Evolutionary conservation across 2,113 vertebrate genomes (phyloP).

Genomic region (crab-eating macaque (Macaca fascicularis)): DNA sequence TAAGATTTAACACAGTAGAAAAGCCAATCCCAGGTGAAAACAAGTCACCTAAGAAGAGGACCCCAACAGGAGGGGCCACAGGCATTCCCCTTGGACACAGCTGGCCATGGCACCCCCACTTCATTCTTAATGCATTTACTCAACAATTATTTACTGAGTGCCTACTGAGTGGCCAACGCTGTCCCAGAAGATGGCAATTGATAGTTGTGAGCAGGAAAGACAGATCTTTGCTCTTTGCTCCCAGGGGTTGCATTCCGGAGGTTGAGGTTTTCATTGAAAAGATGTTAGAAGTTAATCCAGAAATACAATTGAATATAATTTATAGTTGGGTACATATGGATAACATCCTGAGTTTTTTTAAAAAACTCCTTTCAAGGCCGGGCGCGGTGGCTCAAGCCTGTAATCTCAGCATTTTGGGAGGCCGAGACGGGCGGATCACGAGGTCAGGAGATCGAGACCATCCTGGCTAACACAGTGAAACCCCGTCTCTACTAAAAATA

Average conservation of each 20-base stretch:
- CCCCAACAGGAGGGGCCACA: not conserved
- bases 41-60: not conserved
- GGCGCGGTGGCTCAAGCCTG: no score
- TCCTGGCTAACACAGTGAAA: no score
- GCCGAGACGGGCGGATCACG: no score
- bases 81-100: not conserved
- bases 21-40: not conserved
- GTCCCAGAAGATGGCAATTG: not conserved
- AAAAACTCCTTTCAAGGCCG: not conserved
- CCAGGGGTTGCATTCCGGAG: not conserved
- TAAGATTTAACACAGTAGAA: not conserved
- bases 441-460: no score
- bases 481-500: no score
- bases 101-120: not conserved
- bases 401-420: no score
- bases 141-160: not conserved
- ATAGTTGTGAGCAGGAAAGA: not conserved
- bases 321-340: not conserved
- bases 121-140: not conserved
- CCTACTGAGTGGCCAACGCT: not conserved
- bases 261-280: not conserved
- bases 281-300: not conserved
- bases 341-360: not conserved
- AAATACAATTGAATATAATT: constrained; percentile 38
- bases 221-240: not conserved